These are phyloP conservation scores for Percopsis omiscomaycus DNA, from an alignment of 2,797 vertebrate genomes.

Conservation along the genomic window DNA sequence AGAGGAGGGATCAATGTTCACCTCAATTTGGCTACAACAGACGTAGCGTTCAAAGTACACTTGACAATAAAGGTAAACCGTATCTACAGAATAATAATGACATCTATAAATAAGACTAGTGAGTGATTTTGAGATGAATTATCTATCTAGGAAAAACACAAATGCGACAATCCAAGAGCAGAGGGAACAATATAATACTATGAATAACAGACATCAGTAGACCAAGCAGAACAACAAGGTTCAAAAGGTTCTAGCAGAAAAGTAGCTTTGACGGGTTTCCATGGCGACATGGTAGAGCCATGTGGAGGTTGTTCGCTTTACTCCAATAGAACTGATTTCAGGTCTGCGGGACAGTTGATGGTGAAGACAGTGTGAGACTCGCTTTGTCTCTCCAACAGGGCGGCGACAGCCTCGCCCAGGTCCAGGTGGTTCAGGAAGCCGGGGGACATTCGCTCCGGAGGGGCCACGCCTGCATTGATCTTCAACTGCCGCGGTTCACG, in stretches of 20 bases:
- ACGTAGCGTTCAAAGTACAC: too few relatives aligned
- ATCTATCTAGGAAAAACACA: constrained; percentile 23
- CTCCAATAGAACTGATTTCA: constrained; percentile 74
- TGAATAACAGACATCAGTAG: constrained; percentile 9
- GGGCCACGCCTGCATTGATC: constrained; percentile 80
- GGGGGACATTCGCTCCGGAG: constrained; percentile 71
- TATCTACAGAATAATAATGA: too few relatives aligned
- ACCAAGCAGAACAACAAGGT: background rate
- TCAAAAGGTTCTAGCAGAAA: too few relatives aligned
- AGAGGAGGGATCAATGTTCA: too few relatives aligned
- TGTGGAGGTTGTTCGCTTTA: constrained; percentile 54
- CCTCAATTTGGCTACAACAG: too few relatives aligned
- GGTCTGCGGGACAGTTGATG: constrained; percentile 74
- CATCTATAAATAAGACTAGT: too few relatives aligned
- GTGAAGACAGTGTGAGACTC: constrained; percentile 72
- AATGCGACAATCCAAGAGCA: constrained; percentile 46
- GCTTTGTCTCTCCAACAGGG: constrained; percentile 66
- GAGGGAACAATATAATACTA: constrained; percentile 18
- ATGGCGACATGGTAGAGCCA: background rate
- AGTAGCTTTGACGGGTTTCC: background rate
- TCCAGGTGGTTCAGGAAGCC: constrained; percentile 79
- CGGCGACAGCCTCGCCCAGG: constrained; percentile 71
- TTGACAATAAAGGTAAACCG: too few relatives aligned
- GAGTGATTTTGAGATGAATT: background rate
- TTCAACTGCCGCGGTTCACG: constrained; percentile 72